These are phyloP conservation scores for Sipha maydis DNA, from an alignment of 2,888 invertebrate genomes.

Conservation along the genomic window DNA sequence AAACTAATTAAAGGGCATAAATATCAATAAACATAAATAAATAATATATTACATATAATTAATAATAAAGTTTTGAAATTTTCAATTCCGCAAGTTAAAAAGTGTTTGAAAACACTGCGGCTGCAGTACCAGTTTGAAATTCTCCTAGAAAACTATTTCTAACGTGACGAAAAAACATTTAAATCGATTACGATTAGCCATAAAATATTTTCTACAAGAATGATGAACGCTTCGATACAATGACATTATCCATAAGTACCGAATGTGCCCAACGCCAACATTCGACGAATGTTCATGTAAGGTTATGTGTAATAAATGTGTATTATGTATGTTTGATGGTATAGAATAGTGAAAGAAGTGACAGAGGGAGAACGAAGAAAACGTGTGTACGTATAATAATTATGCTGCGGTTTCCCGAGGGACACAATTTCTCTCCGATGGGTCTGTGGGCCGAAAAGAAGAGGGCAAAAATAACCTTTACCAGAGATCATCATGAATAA, in stretches of 20 bases:
- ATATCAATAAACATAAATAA: too few species aligned
- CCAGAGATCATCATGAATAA: constrained; percentile 61
- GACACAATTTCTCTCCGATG: constrained; percentile 53
- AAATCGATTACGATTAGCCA: constrained; percentile 15
- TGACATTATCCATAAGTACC: background rate
- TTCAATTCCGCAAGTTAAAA: background rate
- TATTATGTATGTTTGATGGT: background rate
- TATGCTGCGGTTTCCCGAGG: constrained; percentile 52
- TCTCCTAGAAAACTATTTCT: background rate
- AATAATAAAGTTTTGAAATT: background rate
- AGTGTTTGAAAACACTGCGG: background rate
- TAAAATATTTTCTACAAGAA: constrained; percentile 31
- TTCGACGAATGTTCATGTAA: background rate
- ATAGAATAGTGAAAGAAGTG: background rate
- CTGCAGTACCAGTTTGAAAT: background rate
- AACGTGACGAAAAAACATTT: background rate
- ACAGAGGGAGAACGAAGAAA: constrained; percentile 17
- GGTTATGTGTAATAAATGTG: background rate
- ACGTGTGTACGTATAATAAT: constrained; percentile 35
- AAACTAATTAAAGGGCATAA: background rate
- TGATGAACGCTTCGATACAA: constrained; percentile 11
- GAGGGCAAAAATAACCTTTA: constrained; percentile 56
- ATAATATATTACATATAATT: too few species aligned
- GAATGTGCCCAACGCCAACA: background rate
- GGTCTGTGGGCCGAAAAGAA: constrained; percentile 58